Evolutionary conservation across 2,797 vertebrate genomes (phyloP).

Genomic region (Limnodromus scolopaceus): DNA sequence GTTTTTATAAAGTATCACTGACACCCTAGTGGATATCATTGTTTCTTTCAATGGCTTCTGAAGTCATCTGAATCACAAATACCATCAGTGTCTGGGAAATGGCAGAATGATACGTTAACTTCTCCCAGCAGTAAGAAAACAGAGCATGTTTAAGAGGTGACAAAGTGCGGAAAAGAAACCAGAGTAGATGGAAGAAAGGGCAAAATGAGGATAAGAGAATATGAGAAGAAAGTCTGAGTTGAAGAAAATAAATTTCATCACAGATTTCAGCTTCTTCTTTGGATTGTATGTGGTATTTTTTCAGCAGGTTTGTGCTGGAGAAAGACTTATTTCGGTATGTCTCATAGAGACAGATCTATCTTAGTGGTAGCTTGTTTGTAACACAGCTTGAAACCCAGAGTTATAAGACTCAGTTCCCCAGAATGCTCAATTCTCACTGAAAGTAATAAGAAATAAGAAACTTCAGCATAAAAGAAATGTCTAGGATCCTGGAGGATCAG

Average conservation of each 20-base stretch:
- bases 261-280: not conserved
- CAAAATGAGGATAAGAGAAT: not conserved
- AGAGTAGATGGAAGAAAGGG: not conserved
- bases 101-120: not conserved
- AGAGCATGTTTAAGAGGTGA: not conserved
- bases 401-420: not conserved
- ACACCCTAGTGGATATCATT: not conserved
- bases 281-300: not conserved
- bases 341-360: not conserved
- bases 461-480: not conserved
- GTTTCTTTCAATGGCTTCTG: not conserved
- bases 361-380: not conserved
- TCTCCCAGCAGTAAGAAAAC: not conserved
- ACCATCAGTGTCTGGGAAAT: not conserved
- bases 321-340: not conserved
- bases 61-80: not conserved
- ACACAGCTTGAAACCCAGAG: not conserved
- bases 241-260: not conserved
- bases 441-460: not conserved
- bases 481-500: not conserved
- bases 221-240: not conserved
- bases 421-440: not conserved
- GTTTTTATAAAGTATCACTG: not conserved
- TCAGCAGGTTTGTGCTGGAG: not conserved
- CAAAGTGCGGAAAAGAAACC: slow-evolving; percentile 21